These are phyloP conservation scores for Meloidogyne exigua DNA, from an alignment of 1,140 invertebrate genomes.

Conservation along the genomic window DNA sequence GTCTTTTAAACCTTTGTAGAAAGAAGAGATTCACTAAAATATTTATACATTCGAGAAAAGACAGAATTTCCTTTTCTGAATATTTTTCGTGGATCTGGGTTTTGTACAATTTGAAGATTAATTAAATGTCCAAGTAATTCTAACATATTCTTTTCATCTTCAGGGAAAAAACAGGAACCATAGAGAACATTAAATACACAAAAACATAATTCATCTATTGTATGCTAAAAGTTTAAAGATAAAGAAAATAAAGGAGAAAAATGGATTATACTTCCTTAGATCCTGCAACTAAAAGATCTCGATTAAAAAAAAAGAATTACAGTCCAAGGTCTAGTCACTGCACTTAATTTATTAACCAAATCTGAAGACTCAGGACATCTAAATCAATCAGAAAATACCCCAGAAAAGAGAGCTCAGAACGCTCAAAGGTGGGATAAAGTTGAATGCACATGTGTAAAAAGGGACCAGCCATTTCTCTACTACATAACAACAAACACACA, in stretches of 20 bases:
- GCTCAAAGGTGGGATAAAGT: too few relatives aligned
- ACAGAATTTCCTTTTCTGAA: slow-evolving; percentile 81
- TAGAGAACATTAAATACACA: slow-evolving; percentile 80
- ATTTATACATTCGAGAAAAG: slow-evolving; percentile 82
- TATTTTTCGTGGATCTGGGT: slow-evolving; percentile 79
- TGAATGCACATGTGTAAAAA: too few relatives aligned
- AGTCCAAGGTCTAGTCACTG: too few relatives aligned
- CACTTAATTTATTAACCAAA: too few relatives aligned
- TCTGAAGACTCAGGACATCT: too few relatives aligned
- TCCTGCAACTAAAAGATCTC: too few relatives aligned
- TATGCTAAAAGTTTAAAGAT: slow-evolving; percentile 8
- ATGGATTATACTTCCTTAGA: not conserved
- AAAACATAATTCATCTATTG: slow-evolving; percentile 70
- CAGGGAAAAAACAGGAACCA: slow-evolving; percentile 76
- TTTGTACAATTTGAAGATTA: slow-evolving; percentile 77
- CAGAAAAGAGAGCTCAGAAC: too few relatives aligned
- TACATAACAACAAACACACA: not conserved
- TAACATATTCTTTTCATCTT: slow-evolving; percentile 78
- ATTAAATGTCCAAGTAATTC: slow-evolving; percentile 78
- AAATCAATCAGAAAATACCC: too few relatives aligned
- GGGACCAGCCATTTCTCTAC: not conserved
- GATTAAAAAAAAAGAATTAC: too few relatives aligned
- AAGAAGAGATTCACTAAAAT: slow-evolving; percentile 84
- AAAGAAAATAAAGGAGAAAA: not conserved
- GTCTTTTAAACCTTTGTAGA: slow-evolving; percentile 72